Percentiles rank a stretch among this genome's conserved stretches.
Conservation (phyloP, 30 jellyfish, hydroid and myxozoan species). For the Chrysaora quinquecirrha region DNA sequence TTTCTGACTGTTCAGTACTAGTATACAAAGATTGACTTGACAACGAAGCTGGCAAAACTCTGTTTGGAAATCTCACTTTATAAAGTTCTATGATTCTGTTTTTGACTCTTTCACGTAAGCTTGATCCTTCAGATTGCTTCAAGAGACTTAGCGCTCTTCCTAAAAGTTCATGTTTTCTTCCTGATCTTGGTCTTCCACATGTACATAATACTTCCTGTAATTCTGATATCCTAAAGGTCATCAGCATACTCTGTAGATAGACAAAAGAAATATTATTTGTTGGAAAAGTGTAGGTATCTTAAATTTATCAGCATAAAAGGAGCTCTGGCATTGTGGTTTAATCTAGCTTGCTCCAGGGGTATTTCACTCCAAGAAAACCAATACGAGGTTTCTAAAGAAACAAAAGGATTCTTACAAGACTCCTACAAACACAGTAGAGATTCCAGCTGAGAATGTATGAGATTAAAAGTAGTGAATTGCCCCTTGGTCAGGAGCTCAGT, state of each 20-base stretch:
- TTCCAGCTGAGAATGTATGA: no score
- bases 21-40: conserved; percentile 31
- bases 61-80: conserved; percentile 71
- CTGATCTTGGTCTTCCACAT: conserved; percentile 94
- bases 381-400: no score
- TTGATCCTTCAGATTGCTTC: conserved; percentile 65
- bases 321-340: no score
- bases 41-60: conserved; percentile 23
- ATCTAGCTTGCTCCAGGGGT: no score
- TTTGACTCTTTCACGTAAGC: conserved; percentile 74
- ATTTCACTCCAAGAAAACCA: no score
- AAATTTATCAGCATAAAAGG: no score
- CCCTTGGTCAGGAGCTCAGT: no score
- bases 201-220: conserved; percentile 83
- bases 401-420: no score
- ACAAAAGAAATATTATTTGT: no score
- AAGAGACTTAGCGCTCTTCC: conserved; percentile 84
- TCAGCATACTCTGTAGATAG: conserved; percentile 85
- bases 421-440: no score
- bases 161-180: conserved; percentile 89
- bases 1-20: conserved; percentile 6
- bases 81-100: conserved; percentile 80
- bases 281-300: no score
- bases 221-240: conserved; percentile 88
- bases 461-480: no score